A percentile compares a stretch with the other conserved stretches of the same genome.
Conservation (phyloP, 2,113 vertebrate genomes). For the Ameiurus melas region DNA sequence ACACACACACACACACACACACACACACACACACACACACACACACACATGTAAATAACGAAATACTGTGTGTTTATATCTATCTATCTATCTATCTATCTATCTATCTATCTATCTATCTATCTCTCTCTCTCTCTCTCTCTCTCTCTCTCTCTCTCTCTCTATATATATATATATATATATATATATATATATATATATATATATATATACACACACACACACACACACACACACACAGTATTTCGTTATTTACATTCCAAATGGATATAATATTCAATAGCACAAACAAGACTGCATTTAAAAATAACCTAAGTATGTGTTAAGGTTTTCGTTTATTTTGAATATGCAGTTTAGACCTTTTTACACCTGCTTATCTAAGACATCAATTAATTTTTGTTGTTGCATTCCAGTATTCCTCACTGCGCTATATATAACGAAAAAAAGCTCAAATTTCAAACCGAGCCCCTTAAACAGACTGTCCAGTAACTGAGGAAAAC, state of each 20-base stretch:
- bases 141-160: no score
- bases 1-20: not conserved
- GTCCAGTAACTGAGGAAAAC: not conserved
- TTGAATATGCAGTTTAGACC: not conserved
- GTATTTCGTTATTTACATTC: not conserved
- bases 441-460: not conserved
- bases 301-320: not conserved
- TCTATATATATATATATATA: no score
- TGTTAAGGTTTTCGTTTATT: not conserved
- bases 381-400: not conserved
- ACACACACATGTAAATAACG: no score
- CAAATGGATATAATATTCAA: not conserved
- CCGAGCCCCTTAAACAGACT: not conserved
- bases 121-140: no score
- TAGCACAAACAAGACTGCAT: not conserved
- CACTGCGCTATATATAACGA: not conserved
- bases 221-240: not conserved
- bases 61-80: no score
- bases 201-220: not conserved
- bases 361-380: not conserved
- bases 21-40: not conserved
- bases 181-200: not conserved
- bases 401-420: slow-evolving; percentile 16
- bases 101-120: no score
- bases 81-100: no score